Percentiles rank a stretch among this genome's conserved stretches.
These are phyloP conservation scores for Cygnus buccinator DNA, from an alignment of 2,113 vertebrate genomes.

Conservation along the genomic window DNA sequence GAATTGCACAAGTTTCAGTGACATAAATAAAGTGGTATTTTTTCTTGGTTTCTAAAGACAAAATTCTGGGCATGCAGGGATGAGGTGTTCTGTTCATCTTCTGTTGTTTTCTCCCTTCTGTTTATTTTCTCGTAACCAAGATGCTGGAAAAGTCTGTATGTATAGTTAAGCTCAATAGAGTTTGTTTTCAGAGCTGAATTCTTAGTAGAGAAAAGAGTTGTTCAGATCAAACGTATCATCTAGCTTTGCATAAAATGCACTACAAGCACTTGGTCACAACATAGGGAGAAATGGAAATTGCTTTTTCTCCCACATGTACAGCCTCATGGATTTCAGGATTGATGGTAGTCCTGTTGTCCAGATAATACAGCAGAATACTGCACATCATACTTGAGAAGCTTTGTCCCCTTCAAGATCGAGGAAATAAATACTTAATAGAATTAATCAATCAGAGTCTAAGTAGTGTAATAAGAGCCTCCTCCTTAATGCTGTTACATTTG, in stretches of 20 bases:
- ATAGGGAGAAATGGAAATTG: background rate
- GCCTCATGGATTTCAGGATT: background rate
- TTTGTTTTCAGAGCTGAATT: background rate
- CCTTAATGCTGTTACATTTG: background rate
- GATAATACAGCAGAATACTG: background rate
- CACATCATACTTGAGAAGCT: background rate
- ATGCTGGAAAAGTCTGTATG: background rate
- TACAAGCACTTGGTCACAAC: background rate
- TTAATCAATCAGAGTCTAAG: background rate
- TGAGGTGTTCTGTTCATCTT: background rate
- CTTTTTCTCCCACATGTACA: background rate
- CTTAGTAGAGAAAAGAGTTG: background rate
- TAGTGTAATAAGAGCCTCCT: conserved; percentile 1
- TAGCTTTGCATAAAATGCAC: background rate
- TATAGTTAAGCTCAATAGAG: background rate
- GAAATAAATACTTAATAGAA: background rate
- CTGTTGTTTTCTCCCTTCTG: background rate
- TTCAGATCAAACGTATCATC: background rate
- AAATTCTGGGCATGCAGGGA: background rate
- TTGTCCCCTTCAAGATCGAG: background rate
- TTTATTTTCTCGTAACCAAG: background rate
- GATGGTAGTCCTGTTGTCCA: background rate
- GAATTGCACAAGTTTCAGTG: background rate
- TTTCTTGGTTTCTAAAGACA: background rate
- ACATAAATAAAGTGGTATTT: background rate